These are phyloP conservation scores for Drosophila barbarae DNA, from an alignment of 2,888 invertebrate genomes.

Conservation along the genomic window DNA sequence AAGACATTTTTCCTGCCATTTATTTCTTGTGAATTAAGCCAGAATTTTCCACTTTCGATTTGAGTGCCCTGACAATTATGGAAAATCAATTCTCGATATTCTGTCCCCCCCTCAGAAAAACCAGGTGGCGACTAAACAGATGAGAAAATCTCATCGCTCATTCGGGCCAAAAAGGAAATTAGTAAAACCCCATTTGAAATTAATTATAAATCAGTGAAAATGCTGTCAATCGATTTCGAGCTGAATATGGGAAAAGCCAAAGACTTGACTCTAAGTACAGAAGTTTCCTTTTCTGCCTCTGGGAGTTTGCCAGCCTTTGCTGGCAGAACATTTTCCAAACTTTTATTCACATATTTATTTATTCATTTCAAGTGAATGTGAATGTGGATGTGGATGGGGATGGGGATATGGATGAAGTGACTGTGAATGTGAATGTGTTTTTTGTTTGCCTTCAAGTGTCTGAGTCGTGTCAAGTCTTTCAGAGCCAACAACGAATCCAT, in stretches of 20 bases:
- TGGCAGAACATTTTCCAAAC: slow-evolving; percentile 31
- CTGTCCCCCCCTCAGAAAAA: background rate
- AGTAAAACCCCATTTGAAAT: slow-evolving; percentile 32
- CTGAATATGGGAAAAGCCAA: slow-evolving; percentile 20
- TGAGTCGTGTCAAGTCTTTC: slow-evolving; percentile 39
- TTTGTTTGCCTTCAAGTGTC: slow-evolving; percentile 32
- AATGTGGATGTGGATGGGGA: slow-evolving; percentile 8
- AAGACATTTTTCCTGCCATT: slow-evolving; percentile 8
- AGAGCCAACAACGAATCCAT: slow-evolving; percentile 37
- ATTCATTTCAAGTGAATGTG: slow-evolving; percentile 25
- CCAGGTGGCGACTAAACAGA: slow-evolving; percentile 19
- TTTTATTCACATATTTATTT: slow-evolving; percentile 46
- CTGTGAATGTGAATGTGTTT: slow-evolving; percentile 5
- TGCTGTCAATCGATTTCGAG: slow-evolving; percentile 39
- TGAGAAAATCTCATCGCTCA: slow-evolving; percentile 36
- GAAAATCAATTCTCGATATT: slow-evolving; percentile 21
- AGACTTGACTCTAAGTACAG: slow-evolving; percentile 9
- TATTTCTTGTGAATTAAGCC: slow-evolving; percentile 10
- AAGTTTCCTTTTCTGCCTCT: slow-evolving; percentile 4
- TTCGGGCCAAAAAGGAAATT: slow-evolving; percentile 17
- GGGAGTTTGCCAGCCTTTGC: slow-evolving; percentile 5
- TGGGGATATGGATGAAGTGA: background rate
- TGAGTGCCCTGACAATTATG: slow-evolving; percentile 21
- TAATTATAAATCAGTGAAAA: slow-evolving; percentile 39
- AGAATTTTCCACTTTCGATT: slow-evolving; percentile 32